Evolutionary conservation across 2,888 invertebrate species (phyloP).

Genomic region (Strigamia crassipes): DNA sequence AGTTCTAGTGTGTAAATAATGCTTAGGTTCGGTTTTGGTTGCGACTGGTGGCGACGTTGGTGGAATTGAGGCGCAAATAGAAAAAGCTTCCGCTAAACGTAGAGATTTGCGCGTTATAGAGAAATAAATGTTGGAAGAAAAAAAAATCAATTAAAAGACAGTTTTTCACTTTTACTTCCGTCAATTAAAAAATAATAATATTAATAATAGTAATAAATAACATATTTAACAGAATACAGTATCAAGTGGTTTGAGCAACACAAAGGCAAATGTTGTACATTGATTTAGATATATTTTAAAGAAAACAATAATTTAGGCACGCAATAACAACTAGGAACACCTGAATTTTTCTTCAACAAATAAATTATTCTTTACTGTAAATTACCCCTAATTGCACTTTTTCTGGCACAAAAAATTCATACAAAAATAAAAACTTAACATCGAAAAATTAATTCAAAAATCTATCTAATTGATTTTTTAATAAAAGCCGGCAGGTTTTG

Average conservation of each 20-base stretch:
- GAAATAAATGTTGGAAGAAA: not conserved
- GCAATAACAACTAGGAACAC: not conserved
- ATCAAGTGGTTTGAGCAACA: not conserved
- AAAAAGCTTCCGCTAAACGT: no score
- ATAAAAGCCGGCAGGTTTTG: not conserved
- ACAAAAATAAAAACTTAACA: not conserved
- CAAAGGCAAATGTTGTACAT: not conserved
- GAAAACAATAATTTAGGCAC: not conserved
- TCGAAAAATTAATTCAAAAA: not conserved
- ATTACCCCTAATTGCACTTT: not conserved
- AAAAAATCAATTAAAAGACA: not conserved
- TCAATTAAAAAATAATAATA: not conserved
- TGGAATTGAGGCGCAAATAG: not conserved
- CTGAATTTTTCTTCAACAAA: not conserved
- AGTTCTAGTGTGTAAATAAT: not conserved
- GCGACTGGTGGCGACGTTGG: not conserved
- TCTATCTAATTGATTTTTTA: slow-evolving; percentile 8
- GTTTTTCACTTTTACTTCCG: not conserved
- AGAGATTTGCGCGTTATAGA: no score
- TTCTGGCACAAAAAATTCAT: slow-evolving; percentile 20
- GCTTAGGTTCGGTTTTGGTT: not conserved
- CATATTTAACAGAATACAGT: not conserved
- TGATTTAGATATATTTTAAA: not conserved
- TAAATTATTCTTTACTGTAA: not conserved
- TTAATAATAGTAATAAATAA: not conserved